Conservation (phyloP, 2,888 invertebrate species). For the Diplolepis rosae region DNA sequence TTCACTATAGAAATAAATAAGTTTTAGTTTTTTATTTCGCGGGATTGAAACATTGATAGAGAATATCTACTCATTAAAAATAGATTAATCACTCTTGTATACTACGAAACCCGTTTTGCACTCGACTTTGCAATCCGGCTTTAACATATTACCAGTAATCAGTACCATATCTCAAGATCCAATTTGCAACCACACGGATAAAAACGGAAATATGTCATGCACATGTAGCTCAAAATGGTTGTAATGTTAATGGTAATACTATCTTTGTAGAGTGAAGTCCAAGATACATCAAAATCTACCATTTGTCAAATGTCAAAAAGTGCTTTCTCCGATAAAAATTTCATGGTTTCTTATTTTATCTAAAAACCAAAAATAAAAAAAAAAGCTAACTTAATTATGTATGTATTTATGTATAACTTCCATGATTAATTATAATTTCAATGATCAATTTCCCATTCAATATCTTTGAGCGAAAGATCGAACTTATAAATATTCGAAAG, state of each 20-base stretch:
- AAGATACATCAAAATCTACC: not conserved
- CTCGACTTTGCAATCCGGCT: not conserved
- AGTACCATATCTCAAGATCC: not conserved
- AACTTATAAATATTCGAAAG: constrained; percentile 8
- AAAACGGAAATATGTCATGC: not conserved
- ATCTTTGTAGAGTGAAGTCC: not conserved
- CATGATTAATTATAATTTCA: too few species aligned
- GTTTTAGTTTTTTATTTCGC: too few species aligned
- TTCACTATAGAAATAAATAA: too few species aligned
- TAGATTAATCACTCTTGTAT: not conserved
- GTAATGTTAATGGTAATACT: too few species aligned
- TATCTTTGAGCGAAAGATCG: not conserved
- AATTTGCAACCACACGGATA: not conserved
- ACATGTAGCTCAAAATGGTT: too few species aligned
- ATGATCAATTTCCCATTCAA: not conserved
- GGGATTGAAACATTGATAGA: too few species aligned
- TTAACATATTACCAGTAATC: not conserved
- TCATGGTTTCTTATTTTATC: too few species aligned
- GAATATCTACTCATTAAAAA: not conserved
- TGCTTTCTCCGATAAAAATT: too few species aligned
- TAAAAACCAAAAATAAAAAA: too few species aligned
- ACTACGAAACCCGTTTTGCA: not conserved
- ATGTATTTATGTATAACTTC: too few species aligned
- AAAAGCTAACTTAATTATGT: too few species aligned
- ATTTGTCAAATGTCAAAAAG: too few species aligned